Evolutionary conservation across 2,888 invertebrate species (phyloP).

Genomic region (Ichneumoninae sp.): DNA sequence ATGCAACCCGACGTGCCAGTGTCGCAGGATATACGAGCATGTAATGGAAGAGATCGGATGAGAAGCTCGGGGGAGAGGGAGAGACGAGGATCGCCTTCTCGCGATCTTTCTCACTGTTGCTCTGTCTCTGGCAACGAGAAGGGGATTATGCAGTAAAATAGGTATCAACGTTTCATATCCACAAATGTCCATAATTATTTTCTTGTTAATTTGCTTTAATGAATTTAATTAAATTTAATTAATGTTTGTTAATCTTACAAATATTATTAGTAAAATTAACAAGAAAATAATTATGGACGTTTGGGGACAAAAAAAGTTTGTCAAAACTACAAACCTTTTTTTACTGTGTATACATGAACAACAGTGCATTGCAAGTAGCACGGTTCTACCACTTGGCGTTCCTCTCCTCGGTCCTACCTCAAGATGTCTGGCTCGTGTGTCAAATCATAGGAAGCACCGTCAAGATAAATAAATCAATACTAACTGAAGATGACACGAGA

Average conservation of each 20-base stretch:
- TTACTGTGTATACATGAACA: neutral
- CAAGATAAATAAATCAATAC: neutral
- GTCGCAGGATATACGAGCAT: constrained; percentile 68
- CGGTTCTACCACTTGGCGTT: constrained; percentile 67
- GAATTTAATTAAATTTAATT: too few species aligned
- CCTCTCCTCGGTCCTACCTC: neutral
- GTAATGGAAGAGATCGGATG: constrained; percentile 52
- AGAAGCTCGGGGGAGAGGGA: constrained; percentile 19
- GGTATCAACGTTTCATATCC: neutral
- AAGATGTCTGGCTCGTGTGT: neutral
- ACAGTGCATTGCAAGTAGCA: constrained; percentile 55
- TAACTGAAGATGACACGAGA: neutral
- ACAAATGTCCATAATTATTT: neutral
- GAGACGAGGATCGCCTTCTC: constrained; percentile 37
- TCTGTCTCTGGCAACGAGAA: constrained; percentile 46
- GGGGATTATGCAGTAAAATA: neutral
- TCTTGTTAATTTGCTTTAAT: too few species aligned
- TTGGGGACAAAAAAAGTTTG: too few species aligned
- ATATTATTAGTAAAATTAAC: too few species aligned
- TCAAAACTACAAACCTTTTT: too few species aligned
- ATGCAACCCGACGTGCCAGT: constrained; percentile 66
- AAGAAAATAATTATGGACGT: too few species aligned
- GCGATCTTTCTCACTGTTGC: constrained; percentile 62
- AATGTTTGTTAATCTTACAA: neutral
- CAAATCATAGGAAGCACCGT: neutral